Base-by-base conservation (phyloP, 2,797 vertebrate genomes). In the Melanotaenia nigrans region DNA sequence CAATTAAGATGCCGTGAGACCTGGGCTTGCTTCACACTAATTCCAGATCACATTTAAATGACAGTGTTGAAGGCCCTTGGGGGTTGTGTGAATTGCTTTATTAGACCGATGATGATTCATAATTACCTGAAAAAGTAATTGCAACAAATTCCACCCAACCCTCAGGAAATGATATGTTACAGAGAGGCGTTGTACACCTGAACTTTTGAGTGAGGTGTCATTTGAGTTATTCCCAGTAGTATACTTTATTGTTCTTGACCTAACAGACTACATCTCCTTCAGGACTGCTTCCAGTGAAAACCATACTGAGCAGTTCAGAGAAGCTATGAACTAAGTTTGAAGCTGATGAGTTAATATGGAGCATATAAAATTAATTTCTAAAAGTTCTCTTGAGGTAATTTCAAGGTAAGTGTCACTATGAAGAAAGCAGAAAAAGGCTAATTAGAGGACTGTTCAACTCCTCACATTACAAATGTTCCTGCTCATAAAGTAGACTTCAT, bases 1-100 rank as follows among this genome's bases (percentile, higher is more conserved):
- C 86, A 89, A 88, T 90, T 87, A 92, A 84, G 78, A 77, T 86
- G 81, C 78, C 63, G 77, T 90, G 87, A 92, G 86, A 92, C 81
- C 83, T 66, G 72, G 68, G 66, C 87, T 83, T 68, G 33, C 74
- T 73, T 84, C 69, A 77, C 70, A 71, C 83, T 85, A 81, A 86
- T 88, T 86, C 79, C 64, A 74, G 59, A 68, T 60, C 5, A 5
- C 77, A 69, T 75, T 84, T 87, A 85, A 86, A 87, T 83, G 73
- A 81, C 75, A 77, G 75, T 32, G 47, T 72, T n/a, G 30, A 57
- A 55, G 54, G 60, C 76, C 84, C 89, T 85, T 11, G 38, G 75
- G 87, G 76, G 65, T 20, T 75, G 67, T 73, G 83, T 81, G 77
- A 87, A 83, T 70, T 65, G 45, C 63, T 87, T 91, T 86, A 86